Evolutionary conservation across 2,888 invertebrate species (phyloP).

Genomic region (Augochlorella aurata): DNA sequence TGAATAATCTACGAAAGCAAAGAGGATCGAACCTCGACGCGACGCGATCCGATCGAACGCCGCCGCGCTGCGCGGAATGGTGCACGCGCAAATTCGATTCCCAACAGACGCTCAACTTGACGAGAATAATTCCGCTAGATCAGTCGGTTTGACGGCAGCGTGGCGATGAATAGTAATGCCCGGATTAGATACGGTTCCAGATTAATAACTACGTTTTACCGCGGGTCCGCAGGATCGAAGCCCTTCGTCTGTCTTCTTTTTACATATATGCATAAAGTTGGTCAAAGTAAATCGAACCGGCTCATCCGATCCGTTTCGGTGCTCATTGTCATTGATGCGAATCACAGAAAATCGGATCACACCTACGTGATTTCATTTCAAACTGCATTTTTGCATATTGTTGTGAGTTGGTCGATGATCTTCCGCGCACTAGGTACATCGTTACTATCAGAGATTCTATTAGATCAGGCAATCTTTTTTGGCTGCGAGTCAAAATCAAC

Average conservation of each 20-base stretch:
- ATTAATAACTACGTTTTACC: conserved; percentile 45
- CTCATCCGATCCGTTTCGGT: background rate
- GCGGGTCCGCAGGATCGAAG: conserved; percentile 2
- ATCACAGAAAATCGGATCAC: background rate
- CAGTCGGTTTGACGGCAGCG: conserved; percentile 32
- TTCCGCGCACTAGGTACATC: too few relatives aligned
- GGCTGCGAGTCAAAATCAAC: too few relatives aligned
- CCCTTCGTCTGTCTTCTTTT: background rate
- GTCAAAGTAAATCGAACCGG: conserved; percentile 10
- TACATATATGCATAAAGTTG: conserved; percentile 4
- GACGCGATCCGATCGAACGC: background rate
- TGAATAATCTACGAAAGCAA: conserved; percentile 1
- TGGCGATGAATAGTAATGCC: conserved; percentile 54
- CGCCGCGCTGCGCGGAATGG: background rate
- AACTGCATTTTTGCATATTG: background rate
- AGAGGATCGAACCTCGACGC: background rate
- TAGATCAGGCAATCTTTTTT: too few relatives aligned
- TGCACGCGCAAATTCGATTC: conserved; percentile 31
- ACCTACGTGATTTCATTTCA: background rate
- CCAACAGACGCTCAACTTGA: conserved; percentile 39
- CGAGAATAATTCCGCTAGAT: conserved; percentile 51
- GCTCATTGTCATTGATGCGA: background rate
- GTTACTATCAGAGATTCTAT: too few relatives aligned
- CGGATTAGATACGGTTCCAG: conserved; percentile 44
- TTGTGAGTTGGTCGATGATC: background rate